phyloP scores from a whole-genome alignment of 2,797 vertebrate species.

The Myripristis murdjan region DNA sequence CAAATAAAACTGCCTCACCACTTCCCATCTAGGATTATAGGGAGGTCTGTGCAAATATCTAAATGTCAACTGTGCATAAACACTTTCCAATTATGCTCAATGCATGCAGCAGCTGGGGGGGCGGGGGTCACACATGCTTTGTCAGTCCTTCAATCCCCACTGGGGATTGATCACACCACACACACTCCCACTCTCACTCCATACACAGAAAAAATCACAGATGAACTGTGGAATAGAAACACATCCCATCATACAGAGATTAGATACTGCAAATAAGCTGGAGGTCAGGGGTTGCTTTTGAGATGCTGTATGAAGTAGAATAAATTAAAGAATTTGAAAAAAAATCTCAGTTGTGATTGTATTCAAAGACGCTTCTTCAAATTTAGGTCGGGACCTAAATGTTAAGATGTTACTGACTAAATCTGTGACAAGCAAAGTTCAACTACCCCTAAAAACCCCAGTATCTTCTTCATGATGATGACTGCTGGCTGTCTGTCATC shows the following conservation, averaged over 20 bases:
- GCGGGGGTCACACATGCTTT: conserved; percentile 61
- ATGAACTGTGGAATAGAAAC: conserved; percentile 28
- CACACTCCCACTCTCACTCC: conserved; percentile 16
- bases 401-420: too few relatives aligned
- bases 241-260: conserved; percentile 42
- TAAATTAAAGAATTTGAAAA: background rate
- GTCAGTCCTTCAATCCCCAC: conserved; percentile 62
- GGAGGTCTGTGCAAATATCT: conserved; percentile 83
- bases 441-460: conserved; percentile 25
- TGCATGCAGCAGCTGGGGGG: conserved; percentile 63
- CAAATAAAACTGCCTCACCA: conserved; percentile 66
- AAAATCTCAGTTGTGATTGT: background rate
- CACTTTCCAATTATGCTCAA: conserved; percentile 83
- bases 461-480: conserved; percentile 54
- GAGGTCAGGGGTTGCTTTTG: background rate
- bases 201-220: conserved; percentile 33
- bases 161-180: conserved; percentile 53
- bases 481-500: conserved; percentile 70
- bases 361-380: conserved; percentile 16
- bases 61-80: conserved; percentile 88
- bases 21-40: conserved; percentile 76
- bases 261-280: conserved; percentile 25
- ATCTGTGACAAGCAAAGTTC: conserved; percentile 34
- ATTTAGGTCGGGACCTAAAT: conserved; percentile 20
- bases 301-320: background rate